These are phyloP conservation scores for Miichthys miiuy DNA, from an alignment of 2,797 vertebrate genomes.

Conservation along the genomic window DNA sequence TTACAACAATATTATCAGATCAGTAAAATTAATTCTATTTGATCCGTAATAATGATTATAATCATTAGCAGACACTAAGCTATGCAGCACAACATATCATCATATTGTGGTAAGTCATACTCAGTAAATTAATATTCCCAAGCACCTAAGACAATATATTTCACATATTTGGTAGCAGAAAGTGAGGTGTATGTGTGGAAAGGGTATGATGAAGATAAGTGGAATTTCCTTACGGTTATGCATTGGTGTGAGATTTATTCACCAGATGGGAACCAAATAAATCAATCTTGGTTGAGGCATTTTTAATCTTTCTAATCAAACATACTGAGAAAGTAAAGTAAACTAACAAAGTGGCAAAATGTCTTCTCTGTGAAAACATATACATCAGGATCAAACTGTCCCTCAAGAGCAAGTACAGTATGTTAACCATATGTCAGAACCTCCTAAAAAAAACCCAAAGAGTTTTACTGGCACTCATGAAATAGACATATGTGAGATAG, in stretches of 20 bases:
- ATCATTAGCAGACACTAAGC: not conserved
- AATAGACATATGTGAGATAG: constrained; percentile 27
- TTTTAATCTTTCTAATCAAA: constrained; percentile 19
- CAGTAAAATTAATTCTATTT: not conserved
- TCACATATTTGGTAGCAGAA: not conserved
- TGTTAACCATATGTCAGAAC: constrained; percentile 58
- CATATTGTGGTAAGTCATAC: not conserved
- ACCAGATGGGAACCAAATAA: constrained; percentile 2
- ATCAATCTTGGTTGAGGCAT: constrained; percentile 7
- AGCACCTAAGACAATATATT: constrained; percentile 6
- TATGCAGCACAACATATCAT: not conserved
- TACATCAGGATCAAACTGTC: constrained; percentile 21
- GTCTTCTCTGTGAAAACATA: constrained; percentile 18
- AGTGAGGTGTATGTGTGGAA: not conserved
- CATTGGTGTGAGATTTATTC: not conserved
- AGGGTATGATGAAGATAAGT: constrained; percentile 10
- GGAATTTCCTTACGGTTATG: not conserved
- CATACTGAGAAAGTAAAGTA: not conserved
- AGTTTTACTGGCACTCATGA: constrained; percentile 10
- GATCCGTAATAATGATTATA: not conserved
- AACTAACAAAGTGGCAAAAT: not conserved
- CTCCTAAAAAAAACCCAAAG: constrained; percentile 15
- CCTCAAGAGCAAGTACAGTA: constrained; percentile 18
- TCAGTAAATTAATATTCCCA: not conserved
- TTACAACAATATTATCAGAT: constrained; percentile 1